Base-by-base conservation (phyloP, 2,888 invertebrate species). In the Creontiades dilutus region DNA sequence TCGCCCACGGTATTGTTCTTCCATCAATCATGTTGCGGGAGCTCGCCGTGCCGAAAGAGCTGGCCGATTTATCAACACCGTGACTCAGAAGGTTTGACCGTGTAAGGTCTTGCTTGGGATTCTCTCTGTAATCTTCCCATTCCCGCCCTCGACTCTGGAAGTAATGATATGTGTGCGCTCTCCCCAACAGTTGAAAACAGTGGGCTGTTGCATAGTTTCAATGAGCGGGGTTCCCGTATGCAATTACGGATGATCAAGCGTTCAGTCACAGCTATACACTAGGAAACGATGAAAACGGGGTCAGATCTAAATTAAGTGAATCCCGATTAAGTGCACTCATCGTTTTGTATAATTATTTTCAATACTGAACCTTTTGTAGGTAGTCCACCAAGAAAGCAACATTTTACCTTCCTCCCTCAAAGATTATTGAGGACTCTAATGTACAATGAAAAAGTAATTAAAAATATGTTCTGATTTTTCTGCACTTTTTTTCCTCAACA, bases 1-100 rank as follows among this genome's bases (percentile, higher is more conserved):
- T 16, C 57, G 57, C 57, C 57, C 57, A 57, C 57, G 57, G 57
- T 57, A 57, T 57, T 57, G 57, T 57, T 57, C 57, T n/a, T n/a
- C 57, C 57, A 57, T 57, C 57, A 16, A 57, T 57, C 57, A 57
- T 57, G n/a, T 7, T n/a, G 7, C 57, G 16, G 57, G 0, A 16
- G 7, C 7, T 1, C 57, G 37, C n/a, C n/a, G 19, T n/a, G 57
- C 57, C 57, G 57, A 57, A 57, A 57, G 57, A n/a, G n/a, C 57
- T n/a, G 57, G 19, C 57, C 57, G 57, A 57, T 57, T n/a, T 57
- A 57, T n/a, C 57, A 57, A 57, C 57, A 57, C 57, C 14, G 19
- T 57, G 57, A 57, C 57, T 57, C 57, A 57, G 57, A 57, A 57
- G 57, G n/a, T n/a, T 7, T 57, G 57, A 5, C 57, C 57, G 57